Base-by-base conservation (phyloP, 2,888 invertebrate genomes). In the Drosophila borealis region DNA sequence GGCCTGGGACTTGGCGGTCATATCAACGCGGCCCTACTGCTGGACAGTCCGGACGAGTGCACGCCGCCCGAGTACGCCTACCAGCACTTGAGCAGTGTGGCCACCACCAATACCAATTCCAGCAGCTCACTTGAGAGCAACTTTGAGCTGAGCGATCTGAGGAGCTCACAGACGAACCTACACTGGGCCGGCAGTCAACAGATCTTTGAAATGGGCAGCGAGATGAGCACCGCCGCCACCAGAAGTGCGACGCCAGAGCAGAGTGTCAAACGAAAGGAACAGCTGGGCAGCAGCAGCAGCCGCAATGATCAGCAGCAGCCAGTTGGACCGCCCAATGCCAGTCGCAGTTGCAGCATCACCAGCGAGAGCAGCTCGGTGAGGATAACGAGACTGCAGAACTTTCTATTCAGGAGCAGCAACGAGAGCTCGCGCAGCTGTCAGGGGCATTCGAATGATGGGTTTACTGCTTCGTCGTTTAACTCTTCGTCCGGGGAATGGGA, bases 401-500 rank as follows among this genome's bases (percentile, higher is more conserved):
- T 92, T 74, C 90, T 92, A n/a, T 91, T 91, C 50, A 90, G 90
- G 66, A 90, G 90, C 56, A 91, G 91, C 84, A 91, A 90, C 49
- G 90, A 91, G 61, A 91, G 90, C 51, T 78, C 85, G 0, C 81
- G 87, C 42, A 91, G 90, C 53, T 90, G 76, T 36, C 89, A 89
- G 61, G 91, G 91, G 0, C 91, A 91, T 33, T 91, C 91, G 11
- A 91, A 91, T 49, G 91, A 91, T 53, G 92, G 77, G 14, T 92
- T 89, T 72, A 92, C 86, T 11, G 89, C 82, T 34, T 92, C 90
- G 60, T 92, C 89, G 63, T 89, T 81, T 70, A 90, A 88, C 56
- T 91, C 91, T 0, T 90, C 91, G 5, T 91, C 91, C 0, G 91
- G 91, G 0, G 91, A 91, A 54, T 90, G 91, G 83, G 91, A 91